These are phyloP conservation scores for Remorina albescens DNA, from an alignment of 2,797 vertebrate species.

Conservation along the genomic window DNA sequence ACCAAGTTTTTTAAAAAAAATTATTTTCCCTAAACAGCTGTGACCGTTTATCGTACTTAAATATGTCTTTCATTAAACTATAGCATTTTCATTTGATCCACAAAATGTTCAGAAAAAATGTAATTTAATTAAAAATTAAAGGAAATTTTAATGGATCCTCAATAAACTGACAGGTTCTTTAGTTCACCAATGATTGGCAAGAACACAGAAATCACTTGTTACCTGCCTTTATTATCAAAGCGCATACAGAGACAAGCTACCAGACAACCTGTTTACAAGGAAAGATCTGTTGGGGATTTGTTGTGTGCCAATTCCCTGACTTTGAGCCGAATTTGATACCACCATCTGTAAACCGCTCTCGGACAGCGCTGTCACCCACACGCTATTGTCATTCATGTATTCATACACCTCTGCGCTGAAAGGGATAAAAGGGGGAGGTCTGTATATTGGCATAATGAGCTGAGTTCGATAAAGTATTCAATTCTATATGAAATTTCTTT, in stretches of 20 bases:
- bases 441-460: slow-evolving; percentile 11
- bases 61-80: not conserved
- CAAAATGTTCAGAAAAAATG: not conserved
- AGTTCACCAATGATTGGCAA: not conserved
- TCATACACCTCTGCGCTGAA: slow-evolving; percentile 51
- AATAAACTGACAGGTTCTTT: slow-evolving; percentile 6
- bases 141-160: slow-evolving; percentile 21
- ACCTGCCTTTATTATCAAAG: slow-evolving; percentile 38
- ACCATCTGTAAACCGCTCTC: slow-evolving; percentile 19
- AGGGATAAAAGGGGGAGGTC: slow-evolving; percentile 40
- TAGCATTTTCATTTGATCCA: no score
- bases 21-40: no score
- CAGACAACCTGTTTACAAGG: slow-evolving; percentile 31
- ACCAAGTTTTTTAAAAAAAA: not conserved
- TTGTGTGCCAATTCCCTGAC: slow-evolving; percentile 39
- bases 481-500: no score
- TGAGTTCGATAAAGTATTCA: slow-evolving; percentile 8
- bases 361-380: slow-evolving; percentile 60
- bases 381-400: slow-evolving; percentile 70
- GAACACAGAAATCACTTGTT: slow-evolving; percentile 38
- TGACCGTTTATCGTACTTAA: not conserved
- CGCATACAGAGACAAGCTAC: slow-evolving; percentile 3
- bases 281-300: slow-evolving; percentile 28
- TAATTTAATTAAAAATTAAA: not conserved
- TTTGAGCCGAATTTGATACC: not conserved